Conservation (phyloP, 1,140 invertebrate species). For the Ptiloglossa arizonensis region DNA sequence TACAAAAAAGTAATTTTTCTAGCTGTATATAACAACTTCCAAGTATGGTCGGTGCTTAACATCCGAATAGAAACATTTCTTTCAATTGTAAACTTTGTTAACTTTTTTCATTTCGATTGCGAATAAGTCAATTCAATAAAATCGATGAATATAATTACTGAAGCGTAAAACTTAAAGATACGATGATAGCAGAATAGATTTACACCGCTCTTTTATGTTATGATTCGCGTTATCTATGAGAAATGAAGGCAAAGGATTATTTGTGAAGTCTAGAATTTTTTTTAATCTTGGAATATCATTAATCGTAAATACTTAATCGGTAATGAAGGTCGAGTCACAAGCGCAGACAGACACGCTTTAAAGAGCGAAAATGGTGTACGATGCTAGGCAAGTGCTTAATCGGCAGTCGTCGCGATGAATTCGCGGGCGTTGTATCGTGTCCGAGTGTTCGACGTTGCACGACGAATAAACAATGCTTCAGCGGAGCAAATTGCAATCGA, state of each 20-base stretch:
- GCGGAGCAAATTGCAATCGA: background rate
- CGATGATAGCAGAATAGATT: no score
- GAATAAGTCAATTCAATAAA: no score
- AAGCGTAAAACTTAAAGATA: no score
- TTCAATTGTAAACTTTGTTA: no score
- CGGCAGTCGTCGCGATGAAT: conserved; percentile 10
- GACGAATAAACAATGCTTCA: background rate
- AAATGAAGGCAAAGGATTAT: background rate
- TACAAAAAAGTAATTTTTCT: no score
- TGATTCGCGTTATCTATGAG: no score
- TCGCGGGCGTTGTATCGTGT: background rate
- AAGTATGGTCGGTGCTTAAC: no score
- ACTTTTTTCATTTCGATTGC: no score
- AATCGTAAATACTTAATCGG: background rate
- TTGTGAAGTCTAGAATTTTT: background rate
- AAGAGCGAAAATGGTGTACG: background rate
- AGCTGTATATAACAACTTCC: no score
- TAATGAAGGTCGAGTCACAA: background rate
- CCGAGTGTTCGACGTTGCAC: background rate
- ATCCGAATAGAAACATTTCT: no score
- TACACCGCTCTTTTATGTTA: no score
- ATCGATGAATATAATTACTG: no score
- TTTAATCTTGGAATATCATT: background rate
- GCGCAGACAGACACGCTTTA: background rate
- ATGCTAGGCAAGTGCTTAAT: background rate